These are phyloP conservation scores for Apus apus DNA, from an alignment of 2,113 vertebrate genomes.

Conservation along the genomic window DNA sequence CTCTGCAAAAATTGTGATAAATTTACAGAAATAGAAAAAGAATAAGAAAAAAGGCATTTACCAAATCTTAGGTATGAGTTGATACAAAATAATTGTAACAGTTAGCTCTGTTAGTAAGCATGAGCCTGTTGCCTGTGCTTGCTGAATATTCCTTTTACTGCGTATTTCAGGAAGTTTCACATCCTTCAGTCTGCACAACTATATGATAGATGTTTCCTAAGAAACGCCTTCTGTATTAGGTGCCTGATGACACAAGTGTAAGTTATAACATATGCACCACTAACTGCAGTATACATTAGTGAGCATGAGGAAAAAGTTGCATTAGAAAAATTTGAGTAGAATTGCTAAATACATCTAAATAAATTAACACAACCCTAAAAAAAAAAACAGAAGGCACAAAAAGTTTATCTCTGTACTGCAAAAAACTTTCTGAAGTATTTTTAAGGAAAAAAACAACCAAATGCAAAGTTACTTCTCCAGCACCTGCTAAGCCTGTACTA, in stretches of 20 bases:
- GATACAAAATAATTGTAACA: not conserved
- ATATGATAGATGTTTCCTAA: not conserved
- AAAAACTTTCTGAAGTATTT: not conserved
- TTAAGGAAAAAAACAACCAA: not conserved
- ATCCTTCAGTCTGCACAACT: not conserved
- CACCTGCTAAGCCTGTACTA: not conserved
- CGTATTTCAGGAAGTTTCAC: not conserved
- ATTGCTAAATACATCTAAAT: not conserved
- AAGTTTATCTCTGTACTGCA: not conserved
- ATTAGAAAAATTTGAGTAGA: not conserved
- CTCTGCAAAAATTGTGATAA: not conserved
- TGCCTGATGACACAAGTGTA: not conserved
- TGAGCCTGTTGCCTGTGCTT: not conserved
- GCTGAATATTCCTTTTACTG: not conserved
- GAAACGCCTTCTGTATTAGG: not conserved
- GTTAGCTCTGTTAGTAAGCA: not conserved
- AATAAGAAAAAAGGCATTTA: not conserved
- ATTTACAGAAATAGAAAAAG: not conserved
- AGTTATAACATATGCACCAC: fast-evolving
- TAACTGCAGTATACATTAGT: not conserved
- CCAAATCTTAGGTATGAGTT: not conserved
- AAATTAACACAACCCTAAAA: not conserved
- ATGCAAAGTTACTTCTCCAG: not conserved
- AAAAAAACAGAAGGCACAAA: not conserved
- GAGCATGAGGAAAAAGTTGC: not conserved